A percentile compares a stretch with the other conserved stretches of the same genome.
Conservation (phyloP, 2,888 invertebrate genomes). For the Polymixis flavicincta region DNA sequence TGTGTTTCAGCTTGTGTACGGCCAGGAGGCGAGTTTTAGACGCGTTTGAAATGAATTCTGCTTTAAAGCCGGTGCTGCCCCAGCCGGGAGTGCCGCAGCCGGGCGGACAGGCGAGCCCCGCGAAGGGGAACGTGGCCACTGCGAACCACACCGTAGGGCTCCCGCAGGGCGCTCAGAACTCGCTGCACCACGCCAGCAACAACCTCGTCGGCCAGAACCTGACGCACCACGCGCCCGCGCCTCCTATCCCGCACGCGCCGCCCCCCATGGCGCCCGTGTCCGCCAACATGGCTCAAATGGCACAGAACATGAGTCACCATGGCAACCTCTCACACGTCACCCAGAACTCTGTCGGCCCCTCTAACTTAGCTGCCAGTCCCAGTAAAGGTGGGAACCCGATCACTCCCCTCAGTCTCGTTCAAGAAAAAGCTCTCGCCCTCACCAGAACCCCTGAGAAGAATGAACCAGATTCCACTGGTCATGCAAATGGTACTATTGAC, state of each 20-base stretch:
- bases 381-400: slow-evolving; percentile 81
- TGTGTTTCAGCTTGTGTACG: slow-evolving; percentile 84
- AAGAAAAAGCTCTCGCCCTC: slow-evolving; percentile 86
- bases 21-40: slow-evolving; percentile 68
- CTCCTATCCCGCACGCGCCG: slow-evolving; percentile 80
- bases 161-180: slow-evolving; percentile 86
- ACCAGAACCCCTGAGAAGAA: slow-evolving; percentile 87
- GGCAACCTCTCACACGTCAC: slow-evolving; percentile 87
- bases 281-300: slow-evolving; percentile 89
- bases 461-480: slow-evolving; percentile 84
- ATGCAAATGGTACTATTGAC: slow-evolving; percentile 86
- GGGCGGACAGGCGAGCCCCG: slow-evolving; percentile 86
- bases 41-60: slow-evolving; percentile 90
- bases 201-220: slow-evolving; percentile 85
- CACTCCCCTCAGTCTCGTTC: slow-evolving; percentile 86
- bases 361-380: slow-evolving; percentile 79
- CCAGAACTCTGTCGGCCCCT: slow-evolving; percentile 82
- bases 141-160: slow-evolving; percentile 85
- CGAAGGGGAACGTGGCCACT: slow-evolving; percentile 86
- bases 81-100: slow-evolving; percentile 87
- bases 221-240: slow-evolving; percentile 80
- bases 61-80: slow-evolving; percentile 91
- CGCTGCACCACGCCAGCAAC: slow-evolving; percentile 79
- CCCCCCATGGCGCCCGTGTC: slow-evolving; percentile 89
- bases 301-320: slow-evolving; percentile 89